phyloP scores from a whole-genome alignment of 2,888 invertebrate genomes.

The Hydrotaea diabolus region DNA sequence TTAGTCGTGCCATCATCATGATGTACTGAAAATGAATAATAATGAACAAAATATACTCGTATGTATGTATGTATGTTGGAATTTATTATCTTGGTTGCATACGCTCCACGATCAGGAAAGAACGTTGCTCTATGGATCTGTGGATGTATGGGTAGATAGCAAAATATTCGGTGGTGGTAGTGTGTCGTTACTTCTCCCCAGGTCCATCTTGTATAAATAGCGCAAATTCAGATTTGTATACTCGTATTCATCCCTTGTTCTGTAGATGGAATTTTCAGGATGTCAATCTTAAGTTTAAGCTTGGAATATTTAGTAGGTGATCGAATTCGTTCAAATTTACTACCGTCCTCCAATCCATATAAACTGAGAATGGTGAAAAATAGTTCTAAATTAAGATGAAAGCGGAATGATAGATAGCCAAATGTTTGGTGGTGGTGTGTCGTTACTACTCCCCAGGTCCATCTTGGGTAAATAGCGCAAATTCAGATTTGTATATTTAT shows the following conservation, averaged over 20 bases:
- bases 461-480: background rate
- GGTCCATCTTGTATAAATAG: background rate
- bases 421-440: no score
- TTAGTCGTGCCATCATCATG: constrained; percentile 39
- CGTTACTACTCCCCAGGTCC: background rate
- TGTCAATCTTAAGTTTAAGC: no score
- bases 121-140: background rate
- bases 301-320: no score
- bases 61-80: background rate
- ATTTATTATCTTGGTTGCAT: background rate
- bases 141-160: background rate
- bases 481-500: background rate
- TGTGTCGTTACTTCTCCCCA: background rate
- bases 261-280: no score
- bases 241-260: no score
- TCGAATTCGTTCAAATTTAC: no score
- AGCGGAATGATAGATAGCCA: no score
- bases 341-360: no score
- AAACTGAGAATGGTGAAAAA: no score
- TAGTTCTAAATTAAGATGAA: no score
- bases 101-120: background rate
- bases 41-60: constrained; percentile 40
- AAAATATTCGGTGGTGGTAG: no score
- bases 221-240: background rate
- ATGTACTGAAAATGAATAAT: constrained; percentile 53